Percentiles rank a stretch among this genome's conserved stretches.
These are phyloP conservation scores for Pterophyllum scalare DNA, from an alignment of 2,113 vertebrate species.

Conservation along the genomic window DNA sequence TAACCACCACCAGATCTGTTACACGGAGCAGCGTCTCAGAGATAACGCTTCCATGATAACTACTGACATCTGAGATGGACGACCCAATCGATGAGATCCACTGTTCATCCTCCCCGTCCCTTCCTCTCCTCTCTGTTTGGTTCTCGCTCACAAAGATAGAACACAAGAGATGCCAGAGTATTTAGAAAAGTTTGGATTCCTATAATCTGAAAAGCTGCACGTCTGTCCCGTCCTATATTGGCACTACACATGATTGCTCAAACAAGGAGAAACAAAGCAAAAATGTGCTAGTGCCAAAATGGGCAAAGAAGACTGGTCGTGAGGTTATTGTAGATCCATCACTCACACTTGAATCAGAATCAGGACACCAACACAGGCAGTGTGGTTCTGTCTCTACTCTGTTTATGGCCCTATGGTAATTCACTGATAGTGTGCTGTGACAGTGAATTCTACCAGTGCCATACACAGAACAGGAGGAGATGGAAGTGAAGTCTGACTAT, in stretches of 20 bases:
- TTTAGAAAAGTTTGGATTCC: background rate
- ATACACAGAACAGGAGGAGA: slow-evolving; percentile 99
- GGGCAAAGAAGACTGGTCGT: slow-evolving; percentile 81
- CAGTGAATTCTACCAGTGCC: slow-evolving; percentile 99
- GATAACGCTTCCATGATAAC: slow-evolving; percentile 54
- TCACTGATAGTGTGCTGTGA: slow-evolving; percentile 98
- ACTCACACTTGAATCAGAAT: background rate
- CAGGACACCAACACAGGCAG: background rate
- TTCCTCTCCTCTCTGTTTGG: background rate
- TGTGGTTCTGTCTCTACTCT: slow-evolving; percentile 98
- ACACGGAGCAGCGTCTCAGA: slow-evolving; percentile 32
- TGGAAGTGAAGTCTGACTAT: background rate
- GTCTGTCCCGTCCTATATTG: slow-evolving; percentile 93
- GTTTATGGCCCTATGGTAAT: slow-evolving; percentile 99
- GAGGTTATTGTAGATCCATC: background rate
- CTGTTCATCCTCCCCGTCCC: background rate
- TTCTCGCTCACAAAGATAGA: background rate
- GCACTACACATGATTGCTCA: slow-evolving; percentile 99
- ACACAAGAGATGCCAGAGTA: background rate
- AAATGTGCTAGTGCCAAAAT: slow-evolving; percentile 99
- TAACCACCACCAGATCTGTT: slow-evolving; percentile 50
- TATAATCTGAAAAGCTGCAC: slow-evolving; percentile 9
- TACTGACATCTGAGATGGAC: slow-evolving; percentile 52
- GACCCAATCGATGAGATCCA: slow-evolving; percentile 50
- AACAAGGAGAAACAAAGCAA: slow-evolving; percentile 90